Base-by-base conservation (phyloP, 2,888 invertebrate genomes). In the Aplocera efformata region DNA sequence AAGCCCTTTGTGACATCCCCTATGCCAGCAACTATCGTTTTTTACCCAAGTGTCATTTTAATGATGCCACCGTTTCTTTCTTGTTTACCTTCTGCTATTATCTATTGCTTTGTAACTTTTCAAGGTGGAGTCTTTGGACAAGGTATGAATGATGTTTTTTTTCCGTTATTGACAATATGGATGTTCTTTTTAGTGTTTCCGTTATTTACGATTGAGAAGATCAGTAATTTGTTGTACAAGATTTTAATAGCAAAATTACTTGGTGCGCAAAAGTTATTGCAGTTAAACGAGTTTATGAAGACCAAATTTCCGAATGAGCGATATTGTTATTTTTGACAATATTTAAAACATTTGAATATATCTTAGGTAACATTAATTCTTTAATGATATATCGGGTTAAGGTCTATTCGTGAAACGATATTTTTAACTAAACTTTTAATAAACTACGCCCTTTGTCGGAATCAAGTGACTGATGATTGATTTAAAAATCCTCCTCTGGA, bases 61-160 rank as follows among this genome's bases (percentile, higher is more conserved):
- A 85, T 80, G 81, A 83, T 64, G 60, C 40, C 45, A 48, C 64
- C 65, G 68, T 66, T 17, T 70, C 62, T 67, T 72, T 68, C 67
- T 50, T 84, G 80, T 85, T 86, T 85, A 84, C 79, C 63, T 75
- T 77, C 69, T 67, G 63, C 72, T 67, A 72, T 80, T 82, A 77
- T 83, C 77, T 75, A 69, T 71, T 63, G 64, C 72, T 68, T 79
- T 84, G 77, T 81, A 48, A 22, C 25, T 52, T 44, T 57, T 56
- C 58, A 67, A 60, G 81, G 82, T 73, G 78, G 77, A 73, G 64
- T 72, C 75, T 80, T 81, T 83, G 71, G 78, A 79, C 74, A 74
- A 67, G 68, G 62, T 57, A 74, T 75, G 76, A 81, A 75, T 71
- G 62, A 80, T 79, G 66, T 46, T 44, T 60, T 58, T 63, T 67